Percentiles rank a stretch among this genome's conserved stretches.
Conservation (phyloP, 64 coral and sea anemone species). For the Hydrozoanthus tunicans region DNA sequence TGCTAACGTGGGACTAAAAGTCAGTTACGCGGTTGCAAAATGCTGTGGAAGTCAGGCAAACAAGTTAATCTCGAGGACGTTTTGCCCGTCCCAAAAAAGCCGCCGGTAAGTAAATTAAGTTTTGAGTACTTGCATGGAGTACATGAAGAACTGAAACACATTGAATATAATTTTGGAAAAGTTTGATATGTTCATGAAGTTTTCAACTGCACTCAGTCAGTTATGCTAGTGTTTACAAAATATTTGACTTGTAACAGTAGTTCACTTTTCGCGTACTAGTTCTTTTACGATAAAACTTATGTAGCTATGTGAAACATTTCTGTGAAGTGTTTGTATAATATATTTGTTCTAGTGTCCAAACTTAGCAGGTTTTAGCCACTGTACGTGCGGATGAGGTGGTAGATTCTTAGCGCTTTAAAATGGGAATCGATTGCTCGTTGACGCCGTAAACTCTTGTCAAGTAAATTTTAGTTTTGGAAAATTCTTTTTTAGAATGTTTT, state of each 20-base stretch:
- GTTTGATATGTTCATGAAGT: too few species aligned
- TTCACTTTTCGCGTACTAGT: too few species aligned
- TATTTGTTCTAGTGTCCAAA: too few species aligned
- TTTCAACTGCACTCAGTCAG: too few species aligned
- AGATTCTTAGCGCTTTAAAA: not conserved
- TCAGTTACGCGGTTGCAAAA: not conserved
- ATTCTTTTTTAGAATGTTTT: not conserved
- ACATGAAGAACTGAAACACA: too few species aligned
- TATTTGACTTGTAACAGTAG: too few species aligned
- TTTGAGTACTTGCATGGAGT: not conserved
- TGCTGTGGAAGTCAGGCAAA: conserved; percentile 36
- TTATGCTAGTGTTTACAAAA: too few species aligned
- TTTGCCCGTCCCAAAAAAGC: conserved; percentile 32
- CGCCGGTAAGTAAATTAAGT: conserved; percentile 21
- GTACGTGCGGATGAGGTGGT: not conserved
- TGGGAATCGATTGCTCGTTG: not conserved
- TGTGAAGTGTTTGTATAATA: not conserved
- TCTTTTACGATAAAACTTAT: too few species aligned
- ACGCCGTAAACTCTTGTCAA: not conserved
- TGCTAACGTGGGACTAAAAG: not conserved
- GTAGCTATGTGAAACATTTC: too few species aligned
- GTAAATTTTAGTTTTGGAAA: not conserved
- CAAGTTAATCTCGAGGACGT: conserved; percentile 43
- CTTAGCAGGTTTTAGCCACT: not conserved
- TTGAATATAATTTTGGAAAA: too few species aligned